phyloP scores from a whole-genome alignment of 2,797 vertebrate genomes.

The Pseudochirops corinnae region DNA sequence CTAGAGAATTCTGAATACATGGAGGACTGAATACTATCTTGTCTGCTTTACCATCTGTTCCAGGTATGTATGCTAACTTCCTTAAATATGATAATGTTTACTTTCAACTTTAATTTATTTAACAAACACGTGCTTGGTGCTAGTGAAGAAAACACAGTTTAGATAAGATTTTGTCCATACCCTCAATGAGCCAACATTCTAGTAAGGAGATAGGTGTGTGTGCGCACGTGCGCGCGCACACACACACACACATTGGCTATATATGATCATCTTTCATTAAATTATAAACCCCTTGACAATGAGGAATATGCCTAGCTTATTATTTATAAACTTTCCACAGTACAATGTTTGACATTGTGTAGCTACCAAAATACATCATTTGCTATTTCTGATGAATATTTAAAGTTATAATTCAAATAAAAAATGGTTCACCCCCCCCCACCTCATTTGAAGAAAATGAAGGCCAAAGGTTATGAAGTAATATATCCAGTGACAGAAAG shows the following conservation, averaged over 20 bases:
- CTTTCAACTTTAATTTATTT: neutral
- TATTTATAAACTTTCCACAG: conserved; percentile 30
- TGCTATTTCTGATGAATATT: conserved; percentile 37
- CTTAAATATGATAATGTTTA: neutral
- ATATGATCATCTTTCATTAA: conserved; percentile 1
- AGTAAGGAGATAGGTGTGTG: neutral
- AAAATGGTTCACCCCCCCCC: conserved; percentile 19
- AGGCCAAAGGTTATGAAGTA: conserved; percentile 28
- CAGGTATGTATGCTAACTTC: neutral
- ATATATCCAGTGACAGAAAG: conserved; percentile 13
- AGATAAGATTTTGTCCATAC: neutral
- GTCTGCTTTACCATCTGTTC: neutral
- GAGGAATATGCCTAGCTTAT: conserved; percentile 13
- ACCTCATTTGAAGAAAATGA: conserved; percentile 38
- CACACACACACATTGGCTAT: neutral
- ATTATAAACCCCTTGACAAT: conserved; percentile 29
- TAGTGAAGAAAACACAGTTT: neutral
- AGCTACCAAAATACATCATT: conserved; percentile 23
- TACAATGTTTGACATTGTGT: neutral
- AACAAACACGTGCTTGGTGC: neutral
- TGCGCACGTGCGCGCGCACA: too few species aligned
- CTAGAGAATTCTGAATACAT: neutral
- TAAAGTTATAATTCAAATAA: conserved; percentile 43
- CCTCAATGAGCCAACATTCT: neutral
- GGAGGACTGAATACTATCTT: neutral